phyloP scores from a whole-genome alignment of 1,140 invertebrate genomes.

The Ctenoplectra terminalis region DNA sequence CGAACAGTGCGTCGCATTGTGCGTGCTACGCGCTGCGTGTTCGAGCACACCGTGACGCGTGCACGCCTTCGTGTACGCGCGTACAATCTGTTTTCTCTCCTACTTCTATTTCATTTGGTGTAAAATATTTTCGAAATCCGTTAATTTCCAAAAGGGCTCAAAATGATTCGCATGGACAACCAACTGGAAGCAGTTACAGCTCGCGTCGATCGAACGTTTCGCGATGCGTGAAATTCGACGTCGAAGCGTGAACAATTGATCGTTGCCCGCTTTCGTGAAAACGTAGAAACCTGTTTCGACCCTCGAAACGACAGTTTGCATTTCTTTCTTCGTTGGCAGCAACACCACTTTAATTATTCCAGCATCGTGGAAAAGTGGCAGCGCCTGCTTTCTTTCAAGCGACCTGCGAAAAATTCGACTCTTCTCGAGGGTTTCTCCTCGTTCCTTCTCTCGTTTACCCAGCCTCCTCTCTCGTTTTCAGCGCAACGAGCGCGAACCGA shows the following conservation, averaged over 20 bases:
- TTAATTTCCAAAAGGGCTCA: too few relatives aligned
- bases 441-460: constrained; percentile 20
- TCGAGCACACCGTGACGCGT: constrained; percentile 29
- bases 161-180: too few relatives aligned
- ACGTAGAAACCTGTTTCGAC: background rate
- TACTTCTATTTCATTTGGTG: background rate
- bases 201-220: background rate
- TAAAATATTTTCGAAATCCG: too few relatives aligned
- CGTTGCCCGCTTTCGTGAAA: background rate
- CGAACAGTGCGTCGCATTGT: constrained; percentile 65
- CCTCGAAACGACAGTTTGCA: background rate
- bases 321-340: background rate
- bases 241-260: background rate
- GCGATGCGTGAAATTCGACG: background rate
- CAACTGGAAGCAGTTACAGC: background rate
- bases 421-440: constrained; percentile 15
- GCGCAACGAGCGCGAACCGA: constrained; percentile 11
- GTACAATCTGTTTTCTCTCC: background rate
- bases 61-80: constrained; percentile 46
- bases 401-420: constrained; percentile 8
- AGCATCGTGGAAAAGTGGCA: background rate
- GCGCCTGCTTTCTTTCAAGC: background rate
- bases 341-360: constrained; percentile 38
- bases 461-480: background rate
- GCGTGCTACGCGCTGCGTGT: constrained; percentile 21